Conservation (phyloP, 2,888 invertebrate genomes). For the Rhagonycha fulva region DNA sequence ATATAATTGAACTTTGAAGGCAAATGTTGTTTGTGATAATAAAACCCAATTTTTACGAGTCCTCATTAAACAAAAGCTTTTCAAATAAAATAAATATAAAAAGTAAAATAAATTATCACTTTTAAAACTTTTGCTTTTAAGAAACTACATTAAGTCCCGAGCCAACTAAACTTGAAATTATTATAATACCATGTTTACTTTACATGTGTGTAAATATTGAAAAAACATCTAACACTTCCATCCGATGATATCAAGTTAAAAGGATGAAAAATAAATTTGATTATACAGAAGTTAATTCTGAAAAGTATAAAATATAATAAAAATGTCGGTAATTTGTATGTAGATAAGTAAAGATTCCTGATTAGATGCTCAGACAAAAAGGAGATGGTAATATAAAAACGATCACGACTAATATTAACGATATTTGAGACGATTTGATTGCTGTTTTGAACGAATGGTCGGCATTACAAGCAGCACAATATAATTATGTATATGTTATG, state of each 20-base stretch:
- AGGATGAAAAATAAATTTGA: background rate
- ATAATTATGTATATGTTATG: conserved; percentile 48
- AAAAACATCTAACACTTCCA: background rate
- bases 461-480: conserved; percentile 38
- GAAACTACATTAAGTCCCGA: background rate
- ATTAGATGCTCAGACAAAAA: conserved; percentile 11
- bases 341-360: conserved; percentile 18
- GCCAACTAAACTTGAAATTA: background rate
- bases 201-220: background rate
- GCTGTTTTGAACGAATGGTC: conserved; percentile 29
- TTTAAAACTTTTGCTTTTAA: conserved; percentile 17
- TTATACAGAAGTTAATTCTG: background rate
- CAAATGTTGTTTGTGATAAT: conserved; percentile 56
- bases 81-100: conserved; percentile 32
- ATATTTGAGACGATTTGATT: conserved; percentile 37
- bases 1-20: conserved; percentile 53
- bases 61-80: conserved; percentile 42
- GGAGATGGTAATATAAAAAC: conserved; percentile 34
- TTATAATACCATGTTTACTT: background rate
- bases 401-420: conserved; percentile 38
- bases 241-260: background rate
- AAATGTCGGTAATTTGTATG: conserved; percentile 14
- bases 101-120: conserved; percentile 35
- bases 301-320: conserved; percentile 3
- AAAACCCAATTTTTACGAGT: conserved; percentile 56